A percentile compares a stretch with the other conserved stretches of the same genome.
phyloP scores from a whole-genome alignment of 2,113 vertebrate genomes.

The Centropristis striata region DNA sequence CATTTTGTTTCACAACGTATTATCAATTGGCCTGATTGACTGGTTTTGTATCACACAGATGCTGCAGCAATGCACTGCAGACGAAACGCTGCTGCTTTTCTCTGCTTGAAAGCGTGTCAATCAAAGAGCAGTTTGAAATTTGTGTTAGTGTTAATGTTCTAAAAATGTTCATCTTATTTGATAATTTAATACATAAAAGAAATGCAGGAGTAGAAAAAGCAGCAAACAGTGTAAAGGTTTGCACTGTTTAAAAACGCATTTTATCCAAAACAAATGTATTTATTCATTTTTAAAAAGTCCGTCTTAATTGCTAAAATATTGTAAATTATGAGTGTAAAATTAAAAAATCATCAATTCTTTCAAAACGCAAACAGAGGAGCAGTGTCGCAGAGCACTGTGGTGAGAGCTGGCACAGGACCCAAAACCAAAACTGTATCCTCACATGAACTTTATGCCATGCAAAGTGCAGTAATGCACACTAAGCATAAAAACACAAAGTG shows the following conservation, averaged over 20 bases:
- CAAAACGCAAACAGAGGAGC: not conserved
- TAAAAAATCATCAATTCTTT: not conserved
- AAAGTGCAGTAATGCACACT: constrained; percentile 44
- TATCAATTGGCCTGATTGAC: constrained; percentile 51
- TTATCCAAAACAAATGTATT: not conserved
- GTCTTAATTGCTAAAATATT: not conserved
- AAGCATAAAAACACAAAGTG: constrained; percentile 39
- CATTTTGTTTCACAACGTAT: constrained; percentile 75
- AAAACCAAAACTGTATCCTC: constrained; percentile 70
- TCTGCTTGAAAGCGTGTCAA: not conserved
- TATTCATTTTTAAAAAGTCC: not conserved
- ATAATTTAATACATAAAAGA: not conserved
- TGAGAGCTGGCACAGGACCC: constrained; percentile 58
- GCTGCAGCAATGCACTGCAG: constrained; percentile 11
- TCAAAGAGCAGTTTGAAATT: not conserved
- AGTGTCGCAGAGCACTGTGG: constrained; percentile 32
- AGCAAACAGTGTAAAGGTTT: not conserved
- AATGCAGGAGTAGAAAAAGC: not conserved
- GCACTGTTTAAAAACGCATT: not conserved
- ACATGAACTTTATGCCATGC: constrained; percentile 68
- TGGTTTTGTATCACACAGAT: constrained; percentile 34
- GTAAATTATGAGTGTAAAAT: not conserved
- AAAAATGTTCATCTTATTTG: not conserved
- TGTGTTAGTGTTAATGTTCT: not conserved
- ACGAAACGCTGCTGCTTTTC: not conserved